A percentile compares a stretch with the other conserved stretches of the same genome.
These are phyloP conservation scores for Drosophila sucinea DNA, from an alignment of 1,140 invertebrate genomes.

Conservation along the genomic window DNA sequence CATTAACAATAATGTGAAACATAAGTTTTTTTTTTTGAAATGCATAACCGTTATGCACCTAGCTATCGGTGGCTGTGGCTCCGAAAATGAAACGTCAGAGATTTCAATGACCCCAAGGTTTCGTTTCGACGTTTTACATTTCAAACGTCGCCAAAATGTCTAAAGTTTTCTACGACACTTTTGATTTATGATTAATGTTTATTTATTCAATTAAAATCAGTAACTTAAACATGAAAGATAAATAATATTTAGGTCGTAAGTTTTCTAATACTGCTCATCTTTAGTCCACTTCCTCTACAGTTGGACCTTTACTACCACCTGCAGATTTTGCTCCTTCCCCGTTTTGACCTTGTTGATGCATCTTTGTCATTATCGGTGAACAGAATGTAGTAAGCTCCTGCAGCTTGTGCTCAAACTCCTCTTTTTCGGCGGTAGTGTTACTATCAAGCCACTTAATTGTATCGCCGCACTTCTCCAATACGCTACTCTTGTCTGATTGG, in stretches of 20 bases:
- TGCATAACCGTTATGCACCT: too few species aligned
- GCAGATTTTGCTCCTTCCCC: conserved; percentile 80
- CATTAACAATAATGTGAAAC: too few species aligned
- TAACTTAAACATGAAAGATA: conserved; percentile 8
- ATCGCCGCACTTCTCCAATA: conserved; percentile 85
- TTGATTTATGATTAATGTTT: neutral
- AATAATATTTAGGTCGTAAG: conserved; percentile 23
- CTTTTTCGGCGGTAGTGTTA: conserved; percentile 87
- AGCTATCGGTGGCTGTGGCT: too few species aligned
- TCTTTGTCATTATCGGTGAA: conserved; percentile 85
- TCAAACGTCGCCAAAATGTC: too few species aligned
- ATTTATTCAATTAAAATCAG: conserved; percentile 36
- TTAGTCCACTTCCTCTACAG: conserved; percentile 90
- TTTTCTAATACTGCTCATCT: neutral
- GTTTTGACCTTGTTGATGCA: conserved; percentile 81
- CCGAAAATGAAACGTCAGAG: too few species aligned
- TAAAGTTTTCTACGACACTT: too few species aligned
- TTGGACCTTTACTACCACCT: conserved; percentile 84
- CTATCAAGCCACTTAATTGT: conserved; percentile 86
- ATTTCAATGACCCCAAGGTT: too few species aligned
- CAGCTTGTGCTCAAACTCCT: conserved; percentile 87
- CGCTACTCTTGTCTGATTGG: conserved; percentile 54
- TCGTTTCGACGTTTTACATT: too few species aligned
- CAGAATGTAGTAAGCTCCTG: conserved; percentile 85
- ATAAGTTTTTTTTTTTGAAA: too few species aligned